Conservation (phyloP, 2,888 invertebrate species). For the Gastracanthus pulcherrimus region DNA sequence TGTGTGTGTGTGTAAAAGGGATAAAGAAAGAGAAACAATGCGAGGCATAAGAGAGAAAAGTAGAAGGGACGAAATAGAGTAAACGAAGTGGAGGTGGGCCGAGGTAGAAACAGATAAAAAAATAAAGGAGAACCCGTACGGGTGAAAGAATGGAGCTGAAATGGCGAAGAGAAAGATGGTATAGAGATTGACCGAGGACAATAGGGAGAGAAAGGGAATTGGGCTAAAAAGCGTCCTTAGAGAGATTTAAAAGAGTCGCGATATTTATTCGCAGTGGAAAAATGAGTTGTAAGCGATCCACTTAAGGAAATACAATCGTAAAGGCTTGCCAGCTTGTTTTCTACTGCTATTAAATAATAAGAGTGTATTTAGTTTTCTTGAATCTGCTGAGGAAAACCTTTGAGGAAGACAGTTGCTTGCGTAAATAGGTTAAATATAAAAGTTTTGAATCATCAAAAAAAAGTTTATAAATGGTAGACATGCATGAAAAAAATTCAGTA, state of each 20-base stretch:
- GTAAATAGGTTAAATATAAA: neutral
- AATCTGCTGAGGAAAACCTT: neutral
- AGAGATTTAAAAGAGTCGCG: conserved; percentile 35
- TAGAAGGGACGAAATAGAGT: conserved; percentile 26
- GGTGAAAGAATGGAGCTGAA: conserved; percentile 21
- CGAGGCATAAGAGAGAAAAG: neutral
- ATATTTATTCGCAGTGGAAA: conserved; percentile 42
- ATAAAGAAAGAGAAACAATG: neutral
- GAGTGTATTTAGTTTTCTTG: conserved; percentile 18
- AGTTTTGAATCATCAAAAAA: neutral
- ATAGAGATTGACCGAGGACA: conserved; percentile 42
- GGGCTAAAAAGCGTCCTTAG: conserved; percentile 33
- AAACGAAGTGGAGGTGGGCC: conserved; percentile 27
- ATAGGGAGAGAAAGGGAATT: conserved; percentile 14
- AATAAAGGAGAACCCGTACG: neutral
- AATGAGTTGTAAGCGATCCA: conserved; percentile 43
- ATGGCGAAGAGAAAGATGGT: conserved; percentile 32
- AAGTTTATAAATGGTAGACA: neutral
- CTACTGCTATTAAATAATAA: conserved; percentile 18
- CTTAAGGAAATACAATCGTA: conserved; percentile 45
- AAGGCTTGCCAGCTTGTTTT: neutral
- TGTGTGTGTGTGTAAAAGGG: conserved; percentile 1
- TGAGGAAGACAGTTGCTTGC: neutral
- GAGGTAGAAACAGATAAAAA: conserved; percentile 17
- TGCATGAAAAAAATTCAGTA: too few species aligned